Base-by-base conservation (phyloP, 30 jellyfish, hydroid and myxozoan species). In the Turritopsis rubra region DNA sequence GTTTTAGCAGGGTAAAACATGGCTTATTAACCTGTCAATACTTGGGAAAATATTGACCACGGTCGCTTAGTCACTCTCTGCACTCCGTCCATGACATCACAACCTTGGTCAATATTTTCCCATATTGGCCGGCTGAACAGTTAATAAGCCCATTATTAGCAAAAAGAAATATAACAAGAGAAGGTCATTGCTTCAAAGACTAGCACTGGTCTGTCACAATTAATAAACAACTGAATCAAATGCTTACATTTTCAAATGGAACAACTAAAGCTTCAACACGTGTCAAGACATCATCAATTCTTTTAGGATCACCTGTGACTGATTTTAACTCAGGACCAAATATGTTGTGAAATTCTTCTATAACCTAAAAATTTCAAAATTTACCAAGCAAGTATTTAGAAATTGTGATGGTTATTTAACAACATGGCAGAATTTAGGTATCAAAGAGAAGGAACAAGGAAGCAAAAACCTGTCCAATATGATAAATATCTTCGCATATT, bases 251-350 rank as follows among this genome's bases (percentile, higher is more conserved):
- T 87, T 93, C 99, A 71, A 93, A 84, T 0, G 99, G 99, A 30
- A 65, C 86, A 31, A 93, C 89, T 22, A 93, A 81, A 1, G 94
- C 96, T 31, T 93, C 97, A 52, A 93, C 99, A 22, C 99, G 79
- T 65, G 91, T 85, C 75, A 93, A 41, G 23, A 93, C 99, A 52
- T 86, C 99, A 68, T 93, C 99, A 23, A 93, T 93, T 24, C 99
- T 68, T 30, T 88, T 88, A 9, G 99, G 96, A 54, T 93, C 99
- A 0, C 99, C 99, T 77, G 99, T 93, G 7, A 93, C 99, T 27
- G 96, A 92, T 72, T 93, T 93, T 71, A 93, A 81, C 60, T 93
- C 99, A 9, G 96, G 96, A 20, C 99, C 99, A 89, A 93, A 93
- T 0, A 93, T 93, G 85, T 93, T 93, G 86, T 88, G 86, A 80